phyloP scores from a whole-genome alignment of 2,113 vertebrate species.

The Lepus americanus region DNA sequence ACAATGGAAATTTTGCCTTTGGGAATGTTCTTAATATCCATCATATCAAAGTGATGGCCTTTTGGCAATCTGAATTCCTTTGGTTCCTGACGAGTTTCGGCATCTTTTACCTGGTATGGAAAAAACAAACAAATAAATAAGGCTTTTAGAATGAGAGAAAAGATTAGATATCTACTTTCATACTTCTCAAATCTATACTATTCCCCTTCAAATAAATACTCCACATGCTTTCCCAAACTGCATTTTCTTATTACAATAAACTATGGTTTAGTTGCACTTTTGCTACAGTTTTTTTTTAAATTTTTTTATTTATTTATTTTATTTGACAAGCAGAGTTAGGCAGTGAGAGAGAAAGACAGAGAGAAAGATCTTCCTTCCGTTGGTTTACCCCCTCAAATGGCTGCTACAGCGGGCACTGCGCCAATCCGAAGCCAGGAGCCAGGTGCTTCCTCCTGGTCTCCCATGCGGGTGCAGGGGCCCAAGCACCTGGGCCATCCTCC shows the following conservation, averaged over 20 bases:
- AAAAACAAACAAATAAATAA: constrained; percentile 21
- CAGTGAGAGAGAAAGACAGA: too few relatives aligned
- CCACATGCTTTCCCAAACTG: neutral
- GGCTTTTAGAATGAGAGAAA: constrained; percentile 57
- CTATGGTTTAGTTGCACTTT: neutral
- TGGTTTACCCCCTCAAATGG: too few relatives aligned
- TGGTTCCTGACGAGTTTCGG: neutral
- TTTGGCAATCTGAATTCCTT: constrained; percentile 88
- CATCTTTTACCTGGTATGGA: constrained; percentile 72
- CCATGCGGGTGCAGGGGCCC: too few relatives aligned
- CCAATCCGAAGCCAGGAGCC: too few relatives aligned
- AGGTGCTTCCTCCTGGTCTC: too few relatives aligned
- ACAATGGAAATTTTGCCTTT: constrained; percentile 93
- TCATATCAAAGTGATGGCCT: constrained; percentile 75
- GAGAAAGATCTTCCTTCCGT: too few relatives aligned
- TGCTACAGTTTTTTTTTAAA: neutral
- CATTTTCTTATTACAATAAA: constrained; percentile 12
- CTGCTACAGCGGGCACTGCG: too few relatives aligned
- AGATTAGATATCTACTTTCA: neutral
- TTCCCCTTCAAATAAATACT: constrained; percentile 46
- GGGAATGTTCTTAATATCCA: constrained; percentile 88
- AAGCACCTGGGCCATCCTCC: too few relatives aligned
- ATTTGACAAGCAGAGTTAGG: too few relatives aligned
- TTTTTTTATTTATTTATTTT: too few relatives aligned
- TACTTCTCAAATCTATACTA: neutral